Conservation (phyloP, 2,888 invertebrate species). For the Nemoura dubitans region DNA sequence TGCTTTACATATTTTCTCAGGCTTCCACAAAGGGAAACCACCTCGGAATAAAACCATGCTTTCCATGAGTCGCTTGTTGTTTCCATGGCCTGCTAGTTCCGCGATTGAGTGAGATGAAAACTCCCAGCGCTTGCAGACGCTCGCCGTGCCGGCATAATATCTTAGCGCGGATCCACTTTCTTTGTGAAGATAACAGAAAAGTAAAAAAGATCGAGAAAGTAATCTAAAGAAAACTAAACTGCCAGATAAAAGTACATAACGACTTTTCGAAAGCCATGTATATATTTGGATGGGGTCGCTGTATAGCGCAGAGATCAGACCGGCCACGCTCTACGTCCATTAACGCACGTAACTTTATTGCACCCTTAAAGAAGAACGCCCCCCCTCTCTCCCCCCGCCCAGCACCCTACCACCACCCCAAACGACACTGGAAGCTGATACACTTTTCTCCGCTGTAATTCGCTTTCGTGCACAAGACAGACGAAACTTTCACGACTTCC, state of each 20-base stretch:
- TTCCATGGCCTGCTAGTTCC: too few species aligned
- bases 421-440: too few species aligned
- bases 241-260: neutral
- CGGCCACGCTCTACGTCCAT: neutral
- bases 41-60: too few species aligned
- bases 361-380: neutral
- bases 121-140: too few species aligned
- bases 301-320: neutral
- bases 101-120: too few species aligned
- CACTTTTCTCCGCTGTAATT: neutral
- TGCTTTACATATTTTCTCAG: too few species aligned
- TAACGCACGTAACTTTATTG: neutral
- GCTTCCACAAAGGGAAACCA: too few species aligned
- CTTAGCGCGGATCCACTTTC: too few species aligned
- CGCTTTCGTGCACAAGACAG: neutral
- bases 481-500: neutral
- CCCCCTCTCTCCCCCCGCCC: neutral
- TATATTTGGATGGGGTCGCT: neutral
- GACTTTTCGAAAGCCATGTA: neutral
- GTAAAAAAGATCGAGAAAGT: neutral
- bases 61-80: too few species aligned
- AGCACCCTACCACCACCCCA: neutral
- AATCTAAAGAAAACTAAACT: slow-evolving; percentile 12
- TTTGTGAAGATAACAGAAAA: neutral
- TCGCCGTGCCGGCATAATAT: too few species aligned